These are phyloP conservation scores for Phortica variegata DNA, from an alignment of 1,140 invertebrate species.

Conservation along the genomic window DNA sequence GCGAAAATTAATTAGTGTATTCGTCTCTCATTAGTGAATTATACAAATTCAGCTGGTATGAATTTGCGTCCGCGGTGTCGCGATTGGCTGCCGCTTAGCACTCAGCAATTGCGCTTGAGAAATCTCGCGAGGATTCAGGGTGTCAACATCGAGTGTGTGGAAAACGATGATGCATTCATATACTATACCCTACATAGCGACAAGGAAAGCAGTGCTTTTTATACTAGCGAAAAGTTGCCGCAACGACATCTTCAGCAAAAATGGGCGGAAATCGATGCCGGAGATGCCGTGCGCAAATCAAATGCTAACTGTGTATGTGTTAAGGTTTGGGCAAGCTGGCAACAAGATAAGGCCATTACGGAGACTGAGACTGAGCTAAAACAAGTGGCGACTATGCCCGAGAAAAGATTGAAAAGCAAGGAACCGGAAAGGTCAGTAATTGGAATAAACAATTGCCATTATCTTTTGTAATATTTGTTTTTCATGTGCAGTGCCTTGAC, in stretches of 20 bases:
- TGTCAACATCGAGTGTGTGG: conserved; percentile 60
- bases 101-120: conserved; percentile 69
- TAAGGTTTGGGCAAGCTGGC: conserved; percentile 42
- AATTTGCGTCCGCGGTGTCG: conserved; percentile 65
- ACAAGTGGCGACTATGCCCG: not conserved
- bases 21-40: conserved; percentile 17
- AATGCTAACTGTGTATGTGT: conserved; percentile 49
- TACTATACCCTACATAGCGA: conserved; percentile 79
- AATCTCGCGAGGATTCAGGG: conserved; percentile 72
- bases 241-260: conserved; percentile 62
- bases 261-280: conserved; percentile 63
- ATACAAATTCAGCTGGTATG: conserved; percentile 41
- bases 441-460: not conserved
- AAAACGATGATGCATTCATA: conserved; percentile 60
- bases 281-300: conserved; percentile 41
- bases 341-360: conserved; percentile 10
- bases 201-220: conserved; percentile 76
- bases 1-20: conserved; percentile 18
- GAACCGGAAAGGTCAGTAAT: conserved; percentile 4
- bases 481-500: conserved; percentile 13
- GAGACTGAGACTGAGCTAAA: conserved; percentile 31
- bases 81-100: conserved; percentile 66
- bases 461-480: conserved; percentile 3
- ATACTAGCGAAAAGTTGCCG: conserved; percentile 76
- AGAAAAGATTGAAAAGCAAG: not conserved